A percentile compares a stretch with the other conserved stretches of the same genome.
Evolutionary conservation across 2,113 vertebrate species (phyloP).

Genomic region (Osmerus mordax): DNA sequence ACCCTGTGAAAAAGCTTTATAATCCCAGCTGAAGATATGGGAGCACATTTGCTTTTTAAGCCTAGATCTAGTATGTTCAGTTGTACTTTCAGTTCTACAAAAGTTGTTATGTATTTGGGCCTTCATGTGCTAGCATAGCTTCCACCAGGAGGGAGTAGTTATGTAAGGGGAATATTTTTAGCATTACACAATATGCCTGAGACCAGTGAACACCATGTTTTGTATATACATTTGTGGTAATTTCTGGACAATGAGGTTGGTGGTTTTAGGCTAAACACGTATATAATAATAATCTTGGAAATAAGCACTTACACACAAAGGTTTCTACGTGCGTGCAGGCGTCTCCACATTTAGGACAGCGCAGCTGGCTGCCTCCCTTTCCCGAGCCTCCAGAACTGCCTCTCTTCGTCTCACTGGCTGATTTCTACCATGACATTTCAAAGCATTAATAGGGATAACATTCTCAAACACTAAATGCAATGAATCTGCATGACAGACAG

Average conservation of each 20-base stretch:
- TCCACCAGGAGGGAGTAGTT: background rate
- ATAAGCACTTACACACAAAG: constrained; percentile 81
- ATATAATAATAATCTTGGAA: background rate
- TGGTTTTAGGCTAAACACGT: background rate
- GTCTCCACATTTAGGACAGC: constrained; percentile 87
- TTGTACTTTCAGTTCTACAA: too few relatives aligned
- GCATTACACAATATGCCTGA: constrained; percentile 22
- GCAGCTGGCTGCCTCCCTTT: constrained; percentile 85
- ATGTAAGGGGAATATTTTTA: constrained; percentile 28
- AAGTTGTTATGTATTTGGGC: too few relatives aligned
- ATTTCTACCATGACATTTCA: constrained; percentile 67
- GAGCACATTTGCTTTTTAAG: too few relatives aligned
- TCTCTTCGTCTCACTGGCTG: constrained; percentile 76
- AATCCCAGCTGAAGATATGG: too few relatives aligned
- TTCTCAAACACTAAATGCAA: too few relatives aligned
- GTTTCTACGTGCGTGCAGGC: constrained; percentile 88
- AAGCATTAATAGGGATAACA: too few relatives aligned
- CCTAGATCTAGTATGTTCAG: too few relatives aligned
- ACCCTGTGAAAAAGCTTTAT: too few relatives aligned
- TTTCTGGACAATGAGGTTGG: too few relatives aligned
- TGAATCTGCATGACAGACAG: too few relatives aligned
- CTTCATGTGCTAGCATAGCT: too few relatives aligned
- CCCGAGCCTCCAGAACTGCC: constrained; percentile 77
- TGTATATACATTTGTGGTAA: too few relatives aligned
- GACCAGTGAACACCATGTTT: background rate